These are phyloP conservation scores for Gasterosteus aculeatus DNA, from an alignment of 2,113 vertebrate genomes.

Conservation along the genomic window DNA sequence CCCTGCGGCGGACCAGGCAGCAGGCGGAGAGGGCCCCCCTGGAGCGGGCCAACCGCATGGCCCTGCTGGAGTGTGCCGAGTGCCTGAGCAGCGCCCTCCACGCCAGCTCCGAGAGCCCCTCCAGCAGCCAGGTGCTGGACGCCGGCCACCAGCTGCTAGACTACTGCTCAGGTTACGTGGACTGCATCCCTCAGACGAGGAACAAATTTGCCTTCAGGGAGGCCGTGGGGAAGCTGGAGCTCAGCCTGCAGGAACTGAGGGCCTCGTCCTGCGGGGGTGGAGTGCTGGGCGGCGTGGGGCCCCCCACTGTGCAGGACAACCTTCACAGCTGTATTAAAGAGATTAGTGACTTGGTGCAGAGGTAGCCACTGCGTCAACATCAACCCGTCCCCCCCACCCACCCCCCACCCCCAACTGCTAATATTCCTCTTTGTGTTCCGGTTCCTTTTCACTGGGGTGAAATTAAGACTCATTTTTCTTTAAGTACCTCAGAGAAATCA, in stretches of 20 bases:
- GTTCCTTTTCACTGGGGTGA: constrained; percentile 59
- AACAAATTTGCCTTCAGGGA: constrained; percentile 99
- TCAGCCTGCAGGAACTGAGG: constrained; percentile 95
- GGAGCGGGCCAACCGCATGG: constrained; percentile 93
- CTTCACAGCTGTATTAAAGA: constrained; percentile 96
- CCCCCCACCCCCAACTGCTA: constrained; percentile 30
- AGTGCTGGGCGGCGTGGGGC: constrained; percentile 78
- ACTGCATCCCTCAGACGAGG: constrained; percentile 96
- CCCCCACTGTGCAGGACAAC: constrained; percentile 92
- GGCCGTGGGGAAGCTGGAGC: constrained; percentile 96
- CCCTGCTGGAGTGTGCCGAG: constrained; percentile 92
- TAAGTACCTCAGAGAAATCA: constrained; percentile 81
- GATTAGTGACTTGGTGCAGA: constrained; percentile 98
- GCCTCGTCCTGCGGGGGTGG: constrained; percentile 88
- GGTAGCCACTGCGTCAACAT: constrained; percentile 90
- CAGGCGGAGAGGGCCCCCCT: constrained; percentile 86
- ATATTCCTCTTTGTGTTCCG: constrained; percentile 43
- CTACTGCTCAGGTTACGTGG: constrained; percentile 98
- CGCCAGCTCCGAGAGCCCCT: constrained; percentile 83
- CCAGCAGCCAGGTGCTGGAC: constrained; percentile 94
- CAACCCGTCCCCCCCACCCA: constrained; percentile 14
- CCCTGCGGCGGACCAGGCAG: constrained; percentile 90
- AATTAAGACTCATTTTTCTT: constrained; percentile 56
- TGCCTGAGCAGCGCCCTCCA: constrained; percentile 89
- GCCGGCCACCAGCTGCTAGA: constrained; percentile 96